Evolutionary conservation across 1,140 invertebrate genomes (phyloP), one percentile per base, ranked within the genome.

Genomic region (Psix sp.): DNA sequence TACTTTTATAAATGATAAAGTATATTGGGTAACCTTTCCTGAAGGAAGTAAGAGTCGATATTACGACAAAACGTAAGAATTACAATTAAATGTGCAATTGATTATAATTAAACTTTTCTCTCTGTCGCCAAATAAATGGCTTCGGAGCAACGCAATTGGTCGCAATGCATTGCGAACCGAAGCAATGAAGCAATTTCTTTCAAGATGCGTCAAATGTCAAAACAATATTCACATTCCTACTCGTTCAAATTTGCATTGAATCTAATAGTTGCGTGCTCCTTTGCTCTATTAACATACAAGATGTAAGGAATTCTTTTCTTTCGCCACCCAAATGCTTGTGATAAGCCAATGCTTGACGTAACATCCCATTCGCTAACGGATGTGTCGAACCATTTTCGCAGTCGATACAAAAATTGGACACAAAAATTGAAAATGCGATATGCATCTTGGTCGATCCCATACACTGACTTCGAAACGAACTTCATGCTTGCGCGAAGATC

Each of bases 361-460:
- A 66, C 42, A 54, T 66, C 62, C 62, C 39, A 26, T 4, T 29
- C 24, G 2, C 18, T 21, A n/a, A 15, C 62, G 62, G 62, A 66
- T 48, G 33, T 14, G 2, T 18, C 35, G 49, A 40, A 24, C 62
- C 49, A 48, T 56, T 66, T 56, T 54, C 14, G 42, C 54, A 66
- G 38, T 45, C 59, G n/a, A 11, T 29, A 10, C 31, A 16, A 5
- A 38, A 38, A 68, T 33, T 54, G 56, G 38, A n/a, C 4, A 43
- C 17, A 13, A 48, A 56, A 54, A 70, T 70, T 70, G 31, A 70
- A 70, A 60, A 54, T 70, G 26, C 17, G 66, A 70, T 70, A 54
- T 5, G 26, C 10, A 70, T 70, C 66, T 71, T 31, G 46, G 20
- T 26, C 3, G 13, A 5, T 15, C 45, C 31, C n/a, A n/a, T 46